Conservation (phyloP, 2,797 vertebrate species). For the Lates japonicus region DNA sequence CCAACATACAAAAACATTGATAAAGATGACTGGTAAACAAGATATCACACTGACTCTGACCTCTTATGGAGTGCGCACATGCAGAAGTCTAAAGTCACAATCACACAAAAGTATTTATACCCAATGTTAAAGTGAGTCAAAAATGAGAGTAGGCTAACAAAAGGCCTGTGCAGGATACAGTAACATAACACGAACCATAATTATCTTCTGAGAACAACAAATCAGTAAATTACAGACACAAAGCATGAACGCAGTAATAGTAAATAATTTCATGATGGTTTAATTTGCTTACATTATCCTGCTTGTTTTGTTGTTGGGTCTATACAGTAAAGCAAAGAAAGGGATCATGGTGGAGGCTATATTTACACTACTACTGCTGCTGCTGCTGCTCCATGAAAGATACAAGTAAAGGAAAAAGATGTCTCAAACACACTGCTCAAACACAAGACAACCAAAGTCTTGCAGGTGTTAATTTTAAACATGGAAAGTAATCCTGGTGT, state of each 20-base stretch:
- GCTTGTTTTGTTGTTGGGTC: neutral
- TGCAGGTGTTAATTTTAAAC: conserved; percentile 30
- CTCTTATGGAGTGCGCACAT: neutral
- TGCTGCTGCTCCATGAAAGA: neutral
- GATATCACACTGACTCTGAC: neutral
- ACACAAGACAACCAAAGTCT: neutral
- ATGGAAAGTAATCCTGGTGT: conserved; percentile 4
- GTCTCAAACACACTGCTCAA: neutral
- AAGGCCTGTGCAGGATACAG: neutral
- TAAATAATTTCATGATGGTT: neutral
- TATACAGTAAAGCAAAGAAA: too few relatives aligned
- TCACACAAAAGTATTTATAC: neutral
- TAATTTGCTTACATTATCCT: conserved; percentile 6
- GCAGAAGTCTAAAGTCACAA: neutral
- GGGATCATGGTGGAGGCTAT: neutral
- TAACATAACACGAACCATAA: neutral
- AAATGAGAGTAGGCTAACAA: neutral
- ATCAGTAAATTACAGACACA: neutral
- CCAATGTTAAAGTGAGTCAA: neutral
- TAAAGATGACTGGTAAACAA: neutral
- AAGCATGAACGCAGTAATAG: neutral
- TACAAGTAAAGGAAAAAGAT: neutral
- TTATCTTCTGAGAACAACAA: neutral
- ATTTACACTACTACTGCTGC: neutral
- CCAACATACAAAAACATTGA: too few relatives aligned